Evolutionary conservation across 2,888 invertebrate genomes (phyloP), one percentile per base, ranked within the genome.

Genomic region (Pandemis corylana): DNA sequence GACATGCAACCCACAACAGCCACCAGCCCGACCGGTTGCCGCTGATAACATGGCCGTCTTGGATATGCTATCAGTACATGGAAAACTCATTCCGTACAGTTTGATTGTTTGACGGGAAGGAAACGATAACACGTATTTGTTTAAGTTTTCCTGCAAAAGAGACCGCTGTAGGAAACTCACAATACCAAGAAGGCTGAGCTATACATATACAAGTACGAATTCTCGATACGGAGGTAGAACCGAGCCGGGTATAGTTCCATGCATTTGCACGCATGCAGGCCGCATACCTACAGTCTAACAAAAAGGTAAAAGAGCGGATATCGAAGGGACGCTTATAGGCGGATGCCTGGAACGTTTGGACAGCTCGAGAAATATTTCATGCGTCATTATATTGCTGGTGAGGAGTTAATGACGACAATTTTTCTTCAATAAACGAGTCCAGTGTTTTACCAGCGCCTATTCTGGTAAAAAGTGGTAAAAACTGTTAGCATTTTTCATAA

Each of bases 141-240:
- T 12, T 20, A 9, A 56, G 7, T 56, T 56, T 56, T 56, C 53
- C 53, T 56, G 15, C 53, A 56, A 20, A 20, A 56, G 5, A 51
- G n/a, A 51, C 51, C 51, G 51, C 51, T n/a, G 51, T n/a, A 51
- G 51, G 51, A n/a, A 51, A 51, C n/a, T 46, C 46, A 46, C 12
- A 46, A 46, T 46, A 46, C 46, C 46, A 12, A 46, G 46, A 46
- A 46, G 5, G 0, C 0, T 12, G 46, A 36, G 28, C 28, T 36
- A 36, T 36, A 36, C 28, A 36, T 36, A 36, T 36, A 36, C 28
- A 36, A 36, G 3, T 36, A 36, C 28, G 28, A 36, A 36, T 36
- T 36, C 44, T 44, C 44, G 9, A 44, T 44, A 7, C 6, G 44
- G 9, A 44, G 44, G 44, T 44, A 44, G 44, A 44, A 4, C 28